A percentile compares a stretch with the other conserved stretches of the same genome.
These are phyloP conservation scores for Tinea trinotella DNA, from an alignment of 2,888 invertebrate genomes.

Conservation along the genomic window DNA sequence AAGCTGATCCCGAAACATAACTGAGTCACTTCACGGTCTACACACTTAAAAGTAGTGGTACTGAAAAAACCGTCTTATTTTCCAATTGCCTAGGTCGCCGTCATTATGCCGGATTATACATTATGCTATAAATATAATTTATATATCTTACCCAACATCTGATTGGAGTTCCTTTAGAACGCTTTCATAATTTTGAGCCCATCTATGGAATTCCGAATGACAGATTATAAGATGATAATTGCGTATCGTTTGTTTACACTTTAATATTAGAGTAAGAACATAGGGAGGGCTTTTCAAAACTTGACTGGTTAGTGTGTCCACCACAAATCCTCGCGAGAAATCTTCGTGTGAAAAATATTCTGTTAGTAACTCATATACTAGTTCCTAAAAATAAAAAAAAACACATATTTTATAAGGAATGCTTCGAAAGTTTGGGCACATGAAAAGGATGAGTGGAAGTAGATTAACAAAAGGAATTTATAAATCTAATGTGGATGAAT, in stretches of 20 bases:
- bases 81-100: too few relatives aligned
- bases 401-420: background rate
- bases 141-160: constrained; percentile 47
- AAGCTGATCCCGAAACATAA: too few relatives aligned
- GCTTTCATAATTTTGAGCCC: constrained; percentile 51
- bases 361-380: constrained; percentile 44
- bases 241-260: constrained; percentile 44
- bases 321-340: constrained; percentile 49
- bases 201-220: constrained; percentile 51
- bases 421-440: background rate
- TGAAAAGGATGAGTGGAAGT: background rate
- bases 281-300: constrained; percentile 43
- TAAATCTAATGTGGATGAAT: too few relatives aligned
- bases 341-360: constrained; percentile 42
- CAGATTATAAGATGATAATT: constrained; percentile 53
- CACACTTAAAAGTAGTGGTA: too few relatives aligned
- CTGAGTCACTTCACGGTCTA: too few relatives aligned
- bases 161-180: constrained; percentile 38
- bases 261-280: constrained; percentile 44
- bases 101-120: too few relatives aligned
- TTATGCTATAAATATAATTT: too few relatives aligned
- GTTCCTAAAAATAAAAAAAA: constrained; percentile 35
- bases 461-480: too few relatives aligned
- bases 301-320: constrained; percentile 50
- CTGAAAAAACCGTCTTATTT: too few relatives aligned